Evolutionary conservation across 2,113 vertebrate species (phyloP), one percentile per base, ranked within the genome.

Genomic region (Bagarius yarrelli): DNA sequence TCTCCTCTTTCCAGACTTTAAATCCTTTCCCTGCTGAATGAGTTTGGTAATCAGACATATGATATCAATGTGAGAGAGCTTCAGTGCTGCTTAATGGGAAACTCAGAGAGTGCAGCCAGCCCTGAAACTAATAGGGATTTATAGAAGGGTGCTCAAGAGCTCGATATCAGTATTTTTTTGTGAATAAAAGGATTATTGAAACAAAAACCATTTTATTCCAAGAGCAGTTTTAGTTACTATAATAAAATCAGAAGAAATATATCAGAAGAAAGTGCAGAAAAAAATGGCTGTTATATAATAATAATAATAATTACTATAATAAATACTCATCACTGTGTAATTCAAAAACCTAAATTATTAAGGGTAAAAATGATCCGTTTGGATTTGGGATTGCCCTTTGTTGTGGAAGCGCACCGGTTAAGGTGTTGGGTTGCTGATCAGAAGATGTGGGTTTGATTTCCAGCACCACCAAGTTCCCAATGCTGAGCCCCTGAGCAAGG

Each of bases 41-140:
- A 34, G 19, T 23, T 80, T 70, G 25, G 40, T 52, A 80, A 80
- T 80, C 78, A 80, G 67, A 71, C 56, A 60, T 57, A 61, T 80
- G 78, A 80, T 72, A 53, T 67, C 19, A 61, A 40, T 60, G 34
- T 23, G n/a, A 52, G 25, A 71, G 55, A 56, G 32, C 30, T 78
- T 71, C 56, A 60, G 53, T 50, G 66, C 55, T 30, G 11, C 66
- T 80, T 80, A 80, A 71, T 71, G 25, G 53, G 25, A 80, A 71
- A 80, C 34, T 40, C 25, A 1, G 25, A 79, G 50, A 70, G 36
- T 16, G 36, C 19, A 44, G 40, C 36, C 64, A 71, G 66, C 53
- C 36, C 55, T 79, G 36, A 56, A 80, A 67, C 53, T 14, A 57
- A 70, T 25, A 79, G 53, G 64, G 40, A 79, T 79, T 79, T 70